Evolutionary conservation across 2,888 invertebrate species (phyloP), one percentile per base, ranked within the genome.

Genomic region (Hirtodrosophila cameraria): DNA sequence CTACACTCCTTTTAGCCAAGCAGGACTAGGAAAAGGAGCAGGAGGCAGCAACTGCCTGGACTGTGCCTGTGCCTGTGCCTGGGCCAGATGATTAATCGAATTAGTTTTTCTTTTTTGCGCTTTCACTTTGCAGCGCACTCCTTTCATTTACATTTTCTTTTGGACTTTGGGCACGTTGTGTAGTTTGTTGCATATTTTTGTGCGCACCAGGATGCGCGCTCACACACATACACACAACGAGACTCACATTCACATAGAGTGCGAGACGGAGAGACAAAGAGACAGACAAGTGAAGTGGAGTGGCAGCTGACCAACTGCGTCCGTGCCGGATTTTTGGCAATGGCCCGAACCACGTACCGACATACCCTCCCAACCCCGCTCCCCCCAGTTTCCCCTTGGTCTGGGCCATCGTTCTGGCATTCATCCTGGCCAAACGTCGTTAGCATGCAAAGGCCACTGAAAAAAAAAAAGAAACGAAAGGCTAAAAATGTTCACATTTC

Each of bases 111-210:
- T 69, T 55, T 81, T 39, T 61, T 59, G 65, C 55, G 61, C 75
- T 71, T 66, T 59, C 60, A 71, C 66, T 73, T 72, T 65, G 63
- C 78, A 58, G 55, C 54, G 49, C 53, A 68, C 71, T 82, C 63
- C 59, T 74, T 80, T 84, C 80, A 81, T 81, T 81, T 81, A 84
- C 86, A 86, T 86, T 86, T 81, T 86, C 86, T 86, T 81, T 84
- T 70, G 78, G 86, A 73, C 77, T 86, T 78, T 68, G 53, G 66
- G 33, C 30, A 50, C 36, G 50, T 33, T 57, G 50, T 53, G 35
- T 72, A 68, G 81, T 76, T 64, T 80, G 78, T 81, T 81, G 85
- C 86, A 86, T 84, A 86, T 77, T 77, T 84, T 45, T 53, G 55
- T 80, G 75, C 55, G 80, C 75, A 59, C 46, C 64, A 64, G 57